phyloP scores from a whole-genome alignment of 1,140 invertebrate genomes.

The Bombus haemorrhoidalis region DNA sequence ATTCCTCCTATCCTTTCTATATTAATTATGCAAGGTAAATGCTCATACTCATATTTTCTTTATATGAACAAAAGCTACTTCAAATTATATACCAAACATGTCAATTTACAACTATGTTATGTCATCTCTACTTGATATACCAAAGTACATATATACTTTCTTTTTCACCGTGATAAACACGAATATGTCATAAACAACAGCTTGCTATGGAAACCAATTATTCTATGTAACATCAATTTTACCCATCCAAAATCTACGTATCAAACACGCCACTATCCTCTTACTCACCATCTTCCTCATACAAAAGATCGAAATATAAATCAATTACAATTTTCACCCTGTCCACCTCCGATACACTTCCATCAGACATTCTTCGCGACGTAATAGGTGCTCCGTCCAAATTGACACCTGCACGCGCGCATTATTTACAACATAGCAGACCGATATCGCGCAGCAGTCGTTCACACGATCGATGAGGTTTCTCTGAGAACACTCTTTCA shows the following conservation, averaged over 20 bases:
- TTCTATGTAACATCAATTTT: background rate
- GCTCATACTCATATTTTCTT: too few species aligned
- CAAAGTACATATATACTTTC: too few species aligned
- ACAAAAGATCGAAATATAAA: background rate
- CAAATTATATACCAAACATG: too few species aligned
- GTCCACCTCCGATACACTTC: too few species aligned
- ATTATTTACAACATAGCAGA: constrained; percentile 26
- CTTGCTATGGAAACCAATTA: background rate
- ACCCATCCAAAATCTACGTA: background rate
- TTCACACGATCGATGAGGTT: constrained; percentile 39
- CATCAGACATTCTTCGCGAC: background rate
- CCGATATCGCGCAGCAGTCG: constrained; percentile 11
- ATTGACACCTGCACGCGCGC: constrained; percentile 12
- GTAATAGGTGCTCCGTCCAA: background rate
- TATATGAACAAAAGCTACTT: too few species aligned
- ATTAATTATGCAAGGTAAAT: too few species aligned
- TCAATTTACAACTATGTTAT: too few species aligned
- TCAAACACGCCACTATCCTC: background rate
- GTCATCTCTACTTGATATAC: too few species aligned
- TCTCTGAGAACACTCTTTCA: constrained; percentile 37
- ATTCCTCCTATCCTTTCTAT: too few species aligned
- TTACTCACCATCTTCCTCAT: background rate
- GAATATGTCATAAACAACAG: background rate
- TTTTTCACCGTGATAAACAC: too few species aligned
- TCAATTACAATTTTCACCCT: background rate